Evolutionary conservation across 1,140 invertebrate species (phyloP), one percentile per base, ranked within the genome.

Genomic region (Danaus melanippus): DNA sequence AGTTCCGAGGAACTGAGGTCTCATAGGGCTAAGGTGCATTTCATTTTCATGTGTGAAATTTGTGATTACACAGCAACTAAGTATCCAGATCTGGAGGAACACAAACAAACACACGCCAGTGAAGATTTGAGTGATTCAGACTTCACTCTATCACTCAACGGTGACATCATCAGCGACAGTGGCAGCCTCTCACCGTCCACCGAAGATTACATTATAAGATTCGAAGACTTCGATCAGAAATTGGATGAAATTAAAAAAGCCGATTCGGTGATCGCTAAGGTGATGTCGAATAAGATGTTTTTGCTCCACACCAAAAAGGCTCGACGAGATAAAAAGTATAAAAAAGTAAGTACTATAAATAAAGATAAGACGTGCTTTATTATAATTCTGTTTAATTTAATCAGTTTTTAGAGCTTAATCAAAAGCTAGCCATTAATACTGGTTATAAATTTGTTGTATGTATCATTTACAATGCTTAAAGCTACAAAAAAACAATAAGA

Each of bases 271-370:
- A 78, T 83, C 44, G 72, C 76, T 0, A 79, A 80, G 53, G 74
- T 80, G 0, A 76, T 79, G 58, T 71, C 72, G 0, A 83, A 79
- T 46, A 67, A 80, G 45, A 63, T 79, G 15, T 85, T 85, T 55
- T 63, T 71, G 2, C 42, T 64, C 1, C 48, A 71, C 21, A 54
- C 71, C 0, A 73, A 74, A 12, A 76, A 63, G 43, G 63, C 60
- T 8, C 60, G 54, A 40, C 64, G 56, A 17, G 56, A 70, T 11
- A 72, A 59, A 41, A 79, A 54, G 53, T 74, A 69, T 56, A 75
- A 64, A 57, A 84, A 82, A 71, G 80, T 84, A 63, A 50, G 21
- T 32, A 32, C 7, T 32, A 32, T 7, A 32, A 32, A 32, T 0
- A 32, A 2, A 32, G 7, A 32, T 32, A 32, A 2, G 6, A 4